These are phyloP conservation scores for Sebastes steindachneri DNA, from an alignment of 2,797 vertebrate genomes.

Conservation along the genomic window DNA sequence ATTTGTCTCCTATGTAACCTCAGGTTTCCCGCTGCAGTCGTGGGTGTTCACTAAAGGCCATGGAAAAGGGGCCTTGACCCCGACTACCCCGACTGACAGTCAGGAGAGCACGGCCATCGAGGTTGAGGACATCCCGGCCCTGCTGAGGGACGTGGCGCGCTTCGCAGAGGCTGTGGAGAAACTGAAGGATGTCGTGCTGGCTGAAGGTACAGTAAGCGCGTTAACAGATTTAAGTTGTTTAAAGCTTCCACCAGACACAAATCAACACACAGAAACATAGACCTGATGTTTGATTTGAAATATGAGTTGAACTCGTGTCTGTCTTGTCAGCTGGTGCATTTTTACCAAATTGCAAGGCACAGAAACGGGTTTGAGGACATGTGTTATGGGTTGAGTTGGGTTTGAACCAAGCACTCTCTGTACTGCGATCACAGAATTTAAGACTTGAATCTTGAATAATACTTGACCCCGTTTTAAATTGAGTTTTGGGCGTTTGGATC, in stretches of 20 bases:
- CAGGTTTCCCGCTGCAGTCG: slow-evolving; percentile 88
- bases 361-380: neutral
- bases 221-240: neutral
- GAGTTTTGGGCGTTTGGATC: neutral
- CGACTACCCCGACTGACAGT: slow-evolving; percentile 75
- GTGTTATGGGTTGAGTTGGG: neutral
- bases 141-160: slow-evolving; percentile 89
- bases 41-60: slow-evolving; percentile 86
- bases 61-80: slow-evolving; percentile 78
- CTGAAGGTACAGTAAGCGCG: slow-evolving; percentile 83
- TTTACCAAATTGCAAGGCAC: neutral
- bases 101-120: slow-evolving; percentile 85
- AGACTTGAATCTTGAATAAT: neutral
- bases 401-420: neutral
- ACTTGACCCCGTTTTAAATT: neutral
- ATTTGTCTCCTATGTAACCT: neutral
- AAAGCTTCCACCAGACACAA: neutral
- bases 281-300: neutral
- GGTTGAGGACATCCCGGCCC: slow-evolving; percentile 91
- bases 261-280: neutral
- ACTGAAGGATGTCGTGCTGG: slow-evolving; percentile 91
- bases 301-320: neutral
- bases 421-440: neutral
- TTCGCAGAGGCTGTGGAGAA: slow-evolving; percentile 95
- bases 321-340: neutral